Conservation (phyloP, 30 jellyfish, hydroid and myxozoan species). For the Clytia hemisphaerica region DNA sequence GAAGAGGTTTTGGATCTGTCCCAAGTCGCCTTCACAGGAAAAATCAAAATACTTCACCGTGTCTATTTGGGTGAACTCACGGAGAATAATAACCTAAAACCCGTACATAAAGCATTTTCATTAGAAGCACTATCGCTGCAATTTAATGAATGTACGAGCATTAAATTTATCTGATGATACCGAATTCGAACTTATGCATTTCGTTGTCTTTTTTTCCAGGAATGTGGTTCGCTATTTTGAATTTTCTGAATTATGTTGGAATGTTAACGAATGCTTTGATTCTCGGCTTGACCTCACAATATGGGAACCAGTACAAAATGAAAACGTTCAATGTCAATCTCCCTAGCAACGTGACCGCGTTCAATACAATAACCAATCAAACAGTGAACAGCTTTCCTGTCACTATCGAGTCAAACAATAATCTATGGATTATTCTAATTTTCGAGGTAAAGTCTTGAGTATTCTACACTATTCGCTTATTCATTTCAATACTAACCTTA, state of each 20-base stretch:
- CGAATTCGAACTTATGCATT: too few species aligned
- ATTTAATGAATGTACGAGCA: too few species aligned
- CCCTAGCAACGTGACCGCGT: constrained; percentile 26
- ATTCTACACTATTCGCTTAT: too few species aligned
- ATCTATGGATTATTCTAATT: constrained; percentile 61
- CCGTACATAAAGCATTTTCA: too few species aligned
- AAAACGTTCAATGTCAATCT: neutral
- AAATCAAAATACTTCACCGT: too few species aligned
- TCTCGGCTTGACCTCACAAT: constrained; percentile 58
- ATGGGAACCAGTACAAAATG: constrained; percentile 56
- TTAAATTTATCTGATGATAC: too few species aligned
- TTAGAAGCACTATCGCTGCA: too few species aligned
- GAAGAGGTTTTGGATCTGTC: too few species aligned
- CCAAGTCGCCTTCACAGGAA: too few species aligned
- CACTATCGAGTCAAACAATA: constrained; percentile 17
- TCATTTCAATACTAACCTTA: too few species aligned
- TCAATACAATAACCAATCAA: constrained; percentile 12
- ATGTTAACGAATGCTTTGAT: constrained; percentile 69
- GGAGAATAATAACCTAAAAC: too few species aligned
- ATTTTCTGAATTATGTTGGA: constrained; percentile 65
- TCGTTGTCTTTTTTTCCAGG: constrained; percentile 29
- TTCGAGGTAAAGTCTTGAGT: constrained; percentile 44
- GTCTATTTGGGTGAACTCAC: too few species aligned
- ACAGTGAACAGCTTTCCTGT: constrained; percentile 20
- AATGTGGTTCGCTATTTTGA: constrained; percentile 71